Conservation (phyloP, 2,113 vertebrate species). For the Silurus asotus region DNA sequence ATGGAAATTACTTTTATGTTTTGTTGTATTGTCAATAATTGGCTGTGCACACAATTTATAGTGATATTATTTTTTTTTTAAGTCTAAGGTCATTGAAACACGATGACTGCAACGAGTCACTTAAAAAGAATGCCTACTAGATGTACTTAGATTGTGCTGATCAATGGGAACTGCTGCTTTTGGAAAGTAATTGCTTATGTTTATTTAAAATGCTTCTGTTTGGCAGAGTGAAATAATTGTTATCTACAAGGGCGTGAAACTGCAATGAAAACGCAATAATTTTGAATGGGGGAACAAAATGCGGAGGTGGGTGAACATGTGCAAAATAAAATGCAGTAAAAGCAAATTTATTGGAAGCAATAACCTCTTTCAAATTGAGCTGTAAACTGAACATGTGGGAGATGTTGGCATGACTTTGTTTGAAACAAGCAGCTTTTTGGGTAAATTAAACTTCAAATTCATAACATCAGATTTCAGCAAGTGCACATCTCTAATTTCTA, state of each 20-base stretch:
- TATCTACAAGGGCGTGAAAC: conserved; percentile 33
- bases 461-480: neutral
- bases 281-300: conserved; percentile 24
- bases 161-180: conserved; percentile 26
- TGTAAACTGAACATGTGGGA: conserved; percentile 42
- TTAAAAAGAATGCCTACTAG: conserved; percentile 17
- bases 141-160: conserved; percentile 23
- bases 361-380: conserved; percentile 43
- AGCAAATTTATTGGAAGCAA: conserved; percentile 46
- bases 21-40: conserved; percentile 24
- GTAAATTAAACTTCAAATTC: neutral
- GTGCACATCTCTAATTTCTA: neutral
- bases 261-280: conserved; percentile 31
- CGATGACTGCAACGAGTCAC: conserved; percentile 20
- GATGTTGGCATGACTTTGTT: conserved; percentile 10
- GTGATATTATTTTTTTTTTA: conserved; percentile 26
- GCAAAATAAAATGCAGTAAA: conserved; percentile 42
- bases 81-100: conserved; percentile 19
- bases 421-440: neutral
- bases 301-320: conserved; percentile 24
- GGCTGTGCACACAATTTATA: conserved; percentile 20
- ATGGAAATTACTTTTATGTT: conserved; percentile 36
- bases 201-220: conserved; percentile 42
- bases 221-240: conserved; percentile 38
- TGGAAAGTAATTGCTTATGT: conserved; percentile 18